Evolutionary conservation across 2,113 vertebrate species (phyloP), one percentile per base, ranked within the genome.

Genomic region (Dromiciops gliroides): DNA sequence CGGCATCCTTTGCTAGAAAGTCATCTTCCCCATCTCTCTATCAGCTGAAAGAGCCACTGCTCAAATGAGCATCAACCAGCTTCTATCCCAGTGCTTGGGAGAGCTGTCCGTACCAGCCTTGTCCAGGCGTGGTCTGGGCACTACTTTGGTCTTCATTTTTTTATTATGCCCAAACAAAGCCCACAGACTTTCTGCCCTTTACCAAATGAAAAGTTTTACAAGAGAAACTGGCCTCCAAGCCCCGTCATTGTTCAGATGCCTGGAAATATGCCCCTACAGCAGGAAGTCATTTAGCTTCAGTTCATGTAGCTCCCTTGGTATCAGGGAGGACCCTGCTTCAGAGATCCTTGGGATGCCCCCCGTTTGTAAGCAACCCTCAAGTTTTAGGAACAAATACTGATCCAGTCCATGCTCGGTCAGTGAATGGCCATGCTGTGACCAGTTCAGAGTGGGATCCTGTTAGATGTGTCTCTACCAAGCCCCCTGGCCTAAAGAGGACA

Each of bases 381-480:
- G 8, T 60, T 91, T 97, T 97, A 23, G 67, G 22, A 23, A n/a
- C 6, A 7, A 22, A 44, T 19, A 8, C n/a, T 23, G 19, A n/a
- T 83, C n/a, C 67, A 83, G 67, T 96, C 91, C 94, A 93, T 96
- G 96, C 97, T 94, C 23, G 0, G 97, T 49, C 97, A 97, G 97
- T 95, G 90, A 90, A 92, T 91, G 96, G 94, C 95, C 94, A 98
- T 97, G 97, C 96, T 52, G 89, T 31, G 93, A 95, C 96, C 94
- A 90, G 96, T 93, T 92, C 83, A 90, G 97, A 96, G 96, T 89
- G 53, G 90, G 92, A 60, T 97, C 96, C 93, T 91, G 67, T 90
- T 94, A 95, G 97, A 92, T 96, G 95, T 97, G 97, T 95, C 90
- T 96, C 95, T 96, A 95, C 94, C 67, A 7, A 94, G 94, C 90